Percentiles rank a stretch among this genome's conserved stretches.
These are phyloP conservation scores for Mionectes olivaceus DNA, from an alignment of 2,797 vertebrate genomes.

Conservation along the genomic window DNA sequence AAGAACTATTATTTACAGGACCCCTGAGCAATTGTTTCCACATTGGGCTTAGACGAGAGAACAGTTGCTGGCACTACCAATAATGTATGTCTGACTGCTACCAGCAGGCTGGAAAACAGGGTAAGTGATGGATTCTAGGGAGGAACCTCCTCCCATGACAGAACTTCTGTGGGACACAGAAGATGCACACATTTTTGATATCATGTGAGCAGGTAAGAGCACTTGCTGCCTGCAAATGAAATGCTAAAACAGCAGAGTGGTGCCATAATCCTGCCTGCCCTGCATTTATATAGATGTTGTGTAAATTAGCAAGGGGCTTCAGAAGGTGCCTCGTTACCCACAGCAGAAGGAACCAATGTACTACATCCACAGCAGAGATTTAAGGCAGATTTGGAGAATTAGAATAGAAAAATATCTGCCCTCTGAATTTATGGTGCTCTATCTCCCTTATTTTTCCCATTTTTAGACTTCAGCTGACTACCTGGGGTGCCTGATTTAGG, in stretches of 20 bases:
- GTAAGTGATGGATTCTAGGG: not conserved
- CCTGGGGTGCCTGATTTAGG: not conserved
- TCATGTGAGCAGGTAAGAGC: not conserved
- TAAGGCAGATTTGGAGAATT: not conserved
- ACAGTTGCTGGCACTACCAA: not conserved
- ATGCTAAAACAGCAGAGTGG: not conserved
- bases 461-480: not conserved
- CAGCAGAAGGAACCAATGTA: not conserved
- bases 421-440: not conserved
- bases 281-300: not conserved
- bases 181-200: not conserved
- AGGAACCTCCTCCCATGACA: not conserved
- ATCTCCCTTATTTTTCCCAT: not conserved
- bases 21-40: not conserved
- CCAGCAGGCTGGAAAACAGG: not conserved
- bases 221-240: not conserved
- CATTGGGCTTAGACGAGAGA: not conserved
- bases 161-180: not conserved
- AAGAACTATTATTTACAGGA: conserved; percentile 15
- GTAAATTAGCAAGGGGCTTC: not conserved
- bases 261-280: not conserved
- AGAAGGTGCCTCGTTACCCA: not conserved
- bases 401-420: not conserved
- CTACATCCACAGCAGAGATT: not conserved
- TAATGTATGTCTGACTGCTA: not conserved